Base-by-base conservation (phyloP, 2,888 invertebrate genomes). In the Cephus sareptanus region DNA sequence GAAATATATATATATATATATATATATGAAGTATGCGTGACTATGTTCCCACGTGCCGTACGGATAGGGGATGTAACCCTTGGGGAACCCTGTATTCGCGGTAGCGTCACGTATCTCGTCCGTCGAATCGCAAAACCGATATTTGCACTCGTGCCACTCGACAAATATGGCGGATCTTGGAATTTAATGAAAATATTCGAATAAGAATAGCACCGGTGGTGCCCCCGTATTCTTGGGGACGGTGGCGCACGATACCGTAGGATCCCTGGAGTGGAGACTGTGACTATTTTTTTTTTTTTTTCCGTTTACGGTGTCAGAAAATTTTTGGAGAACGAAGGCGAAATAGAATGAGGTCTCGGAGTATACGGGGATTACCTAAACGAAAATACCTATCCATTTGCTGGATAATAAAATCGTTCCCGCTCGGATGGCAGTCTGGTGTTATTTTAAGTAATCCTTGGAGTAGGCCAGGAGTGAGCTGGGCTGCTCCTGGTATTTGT, bases 401-500 rank as follows among this genome's bases (percentile, higher is more conserved):
- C 34, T 37, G 76, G 75, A 77, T 78, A 75, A 80, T 80, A 79
- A 79, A 78, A 79, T 81, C 77, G 76, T 68, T 76, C 74, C 69
- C 75, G 82, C 79, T 77, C 79, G 73, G 83, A 84, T 89, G 89
- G 69, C 75, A 81, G 79, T 77, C 79, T 69, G 83, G 83, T 89
- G 89, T 90, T 90, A 89, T 90, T 89, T 90, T 89, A 89, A 89
- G 89, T 86, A 85, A 88, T 87, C 85, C 82, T 81, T 81, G 83
- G 83, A 81, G 80, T 77, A 79, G 81, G 75, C 71, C 76, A 77
- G 78, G 78, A 70, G 75, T 34, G 71, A 13, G 70, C 74, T 35
- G 77, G 73, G 71, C 79, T 80, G 79, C 75, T 71, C 71, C 77
- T 75, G 35, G 78, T 78, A 75, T 79, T 69, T 73, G 71, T 37